Evolutionary conservation across 1,140 invertebrate species (phyloP).

Genomic region (Drosophila pectinifera): DNA sequence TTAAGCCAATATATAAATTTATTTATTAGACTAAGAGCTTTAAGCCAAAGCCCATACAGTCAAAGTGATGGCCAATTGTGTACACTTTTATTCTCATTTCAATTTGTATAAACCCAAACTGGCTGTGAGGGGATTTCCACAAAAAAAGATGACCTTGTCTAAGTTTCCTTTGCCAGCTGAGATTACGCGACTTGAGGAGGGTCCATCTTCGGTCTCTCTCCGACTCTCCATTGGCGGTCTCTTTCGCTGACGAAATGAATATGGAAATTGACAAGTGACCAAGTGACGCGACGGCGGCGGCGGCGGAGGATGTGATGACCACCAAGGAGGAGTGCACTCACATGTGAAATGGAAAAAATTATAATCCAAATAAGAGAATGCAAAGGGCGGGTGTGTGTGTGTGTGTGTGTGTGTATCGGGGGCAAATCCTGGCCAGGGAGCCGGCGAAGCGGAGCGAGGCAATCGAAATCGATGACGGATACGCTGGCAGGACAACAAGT

Average conservation of each 20-base stretch:
- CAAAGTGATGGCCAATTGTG: neutral
- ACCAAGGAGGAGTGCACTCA: constrained; percentile 73
- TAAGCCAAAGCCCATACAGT: neutral
- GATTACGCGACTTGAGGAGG: constrained; percentile 23
- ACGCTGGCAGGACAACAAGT: constrained; percentile 52
- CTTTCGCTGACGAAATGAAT: constrained; percentile 49
- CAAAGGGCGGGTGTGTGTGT: constrained; percentile 55
- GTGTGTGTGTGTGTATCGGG: constrained; percentile 8
- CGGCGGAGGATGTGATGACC: constrained; percentile 9
- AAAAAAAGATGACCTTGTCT: constrained; percentile 30
- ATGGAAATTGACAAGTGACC: constrained; percentile 77
- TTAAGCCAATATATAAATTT: neutral
- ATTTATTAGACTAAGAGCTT: too few relatives aligned
- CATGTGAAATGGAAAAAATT: constrained; percentile 84
- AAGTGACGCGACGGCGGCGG: constrained; percentile 3
- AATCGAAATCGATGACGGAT: constrained; percentile 57
- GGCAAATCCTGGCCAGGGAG: constrained; percentile 13
- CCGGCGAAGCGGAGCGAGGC: constrained; percentile 31
- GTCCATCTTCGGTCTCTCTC: neutral
- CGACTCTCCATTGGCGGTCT: neutral
- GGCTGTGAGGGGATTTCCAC: neutral
- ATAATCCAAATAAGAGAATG: constrained; percentile 83
- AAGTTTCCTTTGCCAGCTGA: constrained; percentile 5
- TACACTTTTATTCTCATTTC: neutral
- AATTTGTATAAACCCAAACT: constrained; percentile 2